Conservation (phyloP, 2,113 vertebrate genomes). For the Marmota flaviventris region DNA sequence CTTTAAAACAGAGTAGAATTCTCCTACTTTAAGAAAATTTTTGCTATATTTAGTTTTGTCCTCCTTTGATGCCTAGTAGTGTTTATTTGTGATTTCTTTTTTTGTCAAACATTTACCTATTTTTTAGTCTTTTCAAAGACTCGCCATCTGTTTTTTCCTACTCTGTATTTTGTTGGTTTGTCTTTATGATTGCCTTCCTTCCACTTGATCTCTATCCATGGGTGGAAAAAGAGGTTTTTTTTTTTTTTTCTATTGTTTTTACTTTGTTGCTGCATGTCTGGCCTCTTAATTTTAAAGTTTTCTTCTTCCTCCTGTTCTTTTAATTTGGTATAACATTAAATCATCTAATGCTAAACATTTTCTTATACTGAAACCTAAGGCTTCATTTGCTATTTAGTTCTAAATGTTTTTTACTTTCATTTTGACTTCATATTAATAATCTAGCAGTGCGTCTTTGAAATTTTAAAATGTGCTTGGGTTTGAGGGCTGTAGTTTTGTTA, state of each 20-base stretch:
- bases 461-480: constrained; percentile 23
- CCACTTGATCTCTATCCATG: neutral
- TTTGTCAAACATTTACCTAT: constrained; percentile 9
- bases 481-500: constrained; percentile 44
- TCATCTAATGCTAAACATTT: constrained; percentile 3
- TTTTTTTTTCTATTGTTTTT: neutral
- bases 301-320: constrained; percentile 42
- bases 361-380: neutral
- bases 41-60: neutral
- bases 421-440: constrained; percentile 62
- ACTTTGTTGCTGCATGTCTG: neutral
- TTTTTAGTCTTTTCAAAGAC: constrained; percentile 11
- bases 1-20: constrained; percentile 31
- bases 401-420: constrained; percentile 63
- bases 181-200: neutral
- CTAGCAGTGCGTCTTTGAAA: constrained; percentile 36
- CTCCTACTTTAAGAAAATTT: neutral
- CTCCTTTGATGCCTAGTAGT: neutral
- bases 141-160: neutral
- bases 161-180: constrained; percentile 29
- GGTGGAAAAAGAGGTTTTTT: neutral
- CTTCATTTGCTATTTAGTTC: constrained; percentile 1
- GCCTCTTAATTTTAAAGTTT: neutral
- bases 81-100: constrained; percentile 9
- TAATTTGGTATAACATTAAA: neutral